phyloP scores from a whole-genome alignment of 2,797 vertebrate species.

The Apogon hyalosoma region DNA sequence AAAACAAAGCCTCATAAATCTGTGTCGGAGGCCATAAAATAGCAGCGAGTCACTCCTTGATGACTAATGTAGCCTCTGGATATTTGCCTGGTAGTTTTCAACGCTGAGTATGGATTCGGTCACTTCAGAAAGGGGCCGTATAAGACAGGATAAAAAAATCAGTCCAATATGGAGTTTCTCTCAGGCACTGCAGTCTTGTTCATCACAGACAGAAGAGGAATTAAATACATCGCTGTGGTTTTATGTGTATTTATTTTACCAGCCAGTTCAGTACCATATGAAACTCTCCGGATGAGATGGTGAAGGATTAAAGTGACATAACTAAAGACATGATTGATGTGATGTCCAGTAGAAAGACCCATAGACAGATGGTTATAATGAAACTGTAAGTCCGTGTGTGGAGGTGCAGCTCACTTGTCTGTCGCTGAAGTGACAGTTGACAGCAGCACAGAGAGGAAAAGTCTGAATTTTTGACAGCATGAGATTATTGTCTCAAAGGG shows the following conservation, averaged over 20 bases:
- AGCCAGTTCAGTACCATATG: not conserved
- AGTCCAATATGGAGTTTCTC: slow-evolving; percentile 23
- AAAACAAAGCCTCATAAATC: slow-evolving; percentile 50
- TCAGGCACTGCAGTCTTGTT: slow-evolving; percentile 10
- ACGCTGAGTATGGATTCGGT: slow-evolving; percentile 47
- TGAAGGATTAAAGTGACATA: too few relatives aligned
- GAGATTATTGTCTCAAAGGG: too few relatives aligned
- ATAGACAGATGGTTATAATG: too few relatives aligned
- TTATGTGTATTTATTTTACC: slow-evolving; percentile 24
- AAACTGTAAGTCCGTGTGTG: too few relatives aligned
- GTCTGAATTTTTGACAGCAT: too few relatives aligned
- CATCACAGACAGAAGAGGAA: slow-evolving; percentile 3
- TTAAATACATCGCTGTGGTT: slow-evolving; percentile 3
- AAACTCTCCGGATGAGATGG: too few relatives aligned
- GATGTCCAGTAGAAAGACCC: too few relatives aligned
- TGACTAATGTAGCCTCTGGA: slow-evolving; percentile 57
- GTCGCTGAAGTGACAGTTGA: too few relatives aligned
- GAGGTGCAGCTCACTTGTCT: too few relatives aligned
- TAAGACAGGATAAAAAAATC: slow-evolving; percentile 43
- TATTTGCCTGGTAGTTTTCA: slow-evolving; percentile 51
- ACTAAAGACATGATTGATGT: too few relatives aligned
- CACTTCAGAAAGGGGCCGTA: slow-evolving; percentile 22
- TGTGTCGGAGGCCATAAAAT: slow-evolving; percentile 35
- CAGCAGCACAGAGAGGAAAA: too few relatives aligned
- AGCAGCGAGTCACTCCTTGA: slow-evolving; percentile 37